Percentiles rank a stretch among this genome's conserved stretches.
Evolutionary conservation across 1,140 invertebrate species (phyloP).

Genomic region (Lysiphlebus fabarum): DNA sequence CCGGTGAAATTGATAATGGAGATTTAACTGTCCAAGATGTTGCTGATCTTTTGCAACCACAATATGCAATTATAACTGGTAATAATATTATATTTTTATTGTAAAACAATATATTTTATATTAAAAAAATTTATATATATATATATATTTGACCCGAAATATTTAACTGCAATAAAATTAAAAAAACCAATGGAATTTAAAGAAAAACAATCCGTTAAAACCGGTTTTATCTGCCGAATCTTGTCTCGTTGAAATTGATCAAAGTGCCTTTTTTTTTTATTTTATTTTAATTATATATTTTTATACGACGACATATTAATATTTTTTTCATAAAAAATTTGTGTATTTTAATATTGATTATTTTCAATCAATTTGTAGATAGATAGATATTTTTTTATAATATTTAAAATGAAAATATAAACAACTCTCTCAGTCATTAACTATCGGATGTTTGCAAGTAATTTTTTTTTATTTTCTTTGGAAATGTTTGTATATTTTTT

Average conservation of each 20-base stretch:
- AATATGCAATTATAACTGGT: conserved; percentile 87
- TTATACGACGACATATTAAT: neutral
- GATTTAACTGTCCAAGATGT: conserved; percentile 73
- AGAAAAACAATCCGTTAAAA: conserved; percentile 38
- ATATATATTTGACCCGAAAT: neutral
- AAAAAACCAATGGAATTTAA: conserved; percentile 15
- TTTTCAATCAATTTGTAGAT: too few relatives aligned
- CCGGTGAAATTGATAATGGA: conserved; percentile 53
- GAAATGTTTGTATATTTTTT: too few relatives aligned
- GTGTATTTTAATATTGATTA: too few relatives aligned
- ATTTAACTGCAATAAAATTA: neutral
- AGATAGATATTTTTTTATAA: too few relatives aligned
- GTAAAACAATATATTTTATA: too few relatives aligned
- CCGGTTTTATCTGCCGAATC: conserved; percentile 30
- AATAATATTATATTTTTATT: too few relatives aligned
- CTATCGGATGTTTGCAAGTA: too few relatives aligned
- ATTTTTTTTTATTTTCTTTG: too few relatives aligned
- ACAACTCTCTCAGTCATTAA: too few relatives aligned
- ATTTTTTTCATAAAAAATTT: too few relatives aligned
- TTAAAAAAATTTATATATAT: neutral
- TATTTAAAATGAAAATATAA: too few relatives aligned
- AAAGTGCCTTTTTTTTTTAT: neutral
- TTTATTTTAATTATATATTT: conserved; percentile 1
- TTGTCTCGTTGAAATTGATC: neutral
- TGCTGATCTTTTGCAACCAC: conserved; percentile 77